These are phyloP conservation scores for Loris lydekkerianus DNA, from an alignment of 2,797 vertebrate genomes.

Conservation along the genomic window DNA sequence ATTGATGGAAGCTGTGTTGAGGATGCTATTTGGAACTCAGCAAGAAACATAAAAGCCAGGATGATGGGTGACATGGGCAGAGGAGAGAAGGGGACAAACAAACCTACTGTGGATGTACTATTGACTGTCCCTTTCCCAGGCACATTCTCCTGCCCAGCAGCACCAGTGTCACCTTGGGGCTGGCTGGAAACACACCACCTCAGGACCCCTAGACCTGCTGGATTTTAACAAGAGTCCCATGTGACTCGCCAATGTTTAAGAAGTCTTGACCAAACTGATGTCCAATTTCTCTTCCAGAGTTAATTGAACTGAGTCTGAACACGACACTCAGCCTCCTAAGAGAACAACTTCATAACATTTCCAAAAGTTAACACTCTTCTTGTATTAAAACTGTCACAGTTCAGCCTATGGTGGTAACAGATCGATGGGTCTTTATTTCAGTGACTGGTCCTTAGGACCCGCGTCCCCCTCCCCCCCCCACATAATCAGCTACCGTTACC, in stretches of 20 bases:
- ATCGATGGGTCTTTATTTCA: not conserved
- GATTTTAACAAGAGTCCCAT: not conserved
- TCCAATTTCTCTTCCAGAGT: not conserved
- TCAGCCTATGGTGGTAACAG: not conserved
- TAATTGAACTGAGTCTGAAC: not conserved
- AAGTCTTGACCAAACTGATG: not conserved
- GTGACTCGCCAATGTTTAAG: not conserved
- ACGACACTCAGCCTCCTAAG: not conserved
- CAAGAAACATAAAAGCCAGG: not conserved
- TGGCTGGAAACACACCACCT: not conserved
- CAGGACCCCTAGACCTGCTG: not conserved
- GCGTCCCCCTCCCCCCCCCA: rapidly evolving
- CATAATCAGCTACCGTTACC: not conserved
- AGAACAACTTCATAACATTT: not conserved
- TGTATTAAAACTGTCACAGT: not conserved
- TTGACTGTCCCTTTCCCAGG: rapidly evolving
- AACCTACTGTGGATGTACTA: not conserved
- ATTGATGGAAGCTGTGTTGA: not conserved
- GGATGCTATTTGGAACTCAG: not conserved
- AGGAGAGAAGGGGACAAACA: not conserved
- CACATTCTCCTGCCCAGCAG: rapidly evolving
- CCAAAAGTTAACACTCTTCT: not conserved
- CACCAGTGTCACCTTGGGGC: not conserved
- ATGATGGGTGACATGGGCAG: not conserved
- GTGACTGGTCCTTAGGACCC: not conserved